Evolutionary conservation across 2,113 vertebrate species (phyloP).

Genomic region (Hucho hucho): DNA sequence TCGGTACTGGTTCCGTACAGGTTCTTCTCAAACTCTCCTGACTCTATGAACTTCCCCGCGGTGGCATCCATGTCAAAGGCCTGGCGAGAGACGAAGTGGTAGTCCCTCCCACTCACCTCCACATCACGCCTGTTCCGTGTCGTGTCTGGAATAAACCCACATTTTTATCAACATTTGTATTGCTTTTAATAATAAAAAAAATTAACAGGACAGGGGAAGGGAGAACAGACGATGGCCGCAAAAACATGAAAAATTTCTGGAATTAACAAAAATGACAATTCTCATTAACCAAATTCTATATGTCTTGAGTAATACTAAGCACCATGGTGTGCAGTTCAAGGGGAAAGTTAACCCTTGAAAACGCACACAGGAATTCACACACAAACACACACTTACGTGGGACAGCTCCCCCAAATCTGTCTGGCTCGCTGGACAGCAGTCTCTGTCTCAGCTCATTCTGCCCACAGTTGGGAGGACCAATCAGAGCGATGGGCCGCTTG

Average conservation of each 20-base stretch:
- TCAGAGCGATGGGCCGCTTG: conserved; percentile 92
- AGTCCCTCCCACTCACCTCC: conserved; percentile 90
- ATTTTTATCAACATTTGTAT: too few relatives aligned
- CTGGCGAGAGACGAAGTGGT: conserved; percentile 93
- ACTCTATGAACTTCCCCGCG: conserved; percentile 94
- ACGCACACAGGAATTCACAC: too few relatives aligned
- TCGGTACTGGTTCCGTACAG: conserved; percentile 94
- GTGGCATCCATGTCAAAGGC: conserved; percentile 89
- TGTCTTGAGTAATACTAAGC: background rate
- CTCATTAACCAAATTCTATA: too few relatives aligned
- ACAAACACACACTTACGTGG: conserved; percentile 82
- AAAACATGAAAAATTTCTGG: too few relatives aligned
- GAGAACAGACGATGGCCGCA: too few relatives aligned
- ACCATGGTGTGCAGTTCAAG: too few relatives aligned
- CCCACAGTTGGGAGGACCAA: conserved; percentile 90
- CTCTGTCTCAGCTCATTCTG: conserved; percentile 89
- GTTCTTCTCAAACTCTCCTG: conserved; percentile 96
- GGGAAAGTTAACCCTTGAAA: too few relatives aligned
- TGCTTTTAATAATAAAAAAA: too few relatives aligned
- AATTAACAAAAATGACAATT: too few relatives aligned
- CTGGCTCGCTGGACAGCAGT: conserved; percentile 85
- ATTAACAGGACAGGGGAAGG: too few relatives aligned
- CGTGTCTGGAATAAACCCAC: conserved; percentile 77
- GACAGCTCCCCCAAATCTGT: conserved; percentile 89
- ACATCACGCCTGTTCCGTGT: conserved; percentile 88